Percentiles rank a stretch among this genome's conserved stretches.
Evolutionary conservation across 2,113 vertebrate species (phyloP).

Genomic region (Ranitomeya imitator): DNA sequence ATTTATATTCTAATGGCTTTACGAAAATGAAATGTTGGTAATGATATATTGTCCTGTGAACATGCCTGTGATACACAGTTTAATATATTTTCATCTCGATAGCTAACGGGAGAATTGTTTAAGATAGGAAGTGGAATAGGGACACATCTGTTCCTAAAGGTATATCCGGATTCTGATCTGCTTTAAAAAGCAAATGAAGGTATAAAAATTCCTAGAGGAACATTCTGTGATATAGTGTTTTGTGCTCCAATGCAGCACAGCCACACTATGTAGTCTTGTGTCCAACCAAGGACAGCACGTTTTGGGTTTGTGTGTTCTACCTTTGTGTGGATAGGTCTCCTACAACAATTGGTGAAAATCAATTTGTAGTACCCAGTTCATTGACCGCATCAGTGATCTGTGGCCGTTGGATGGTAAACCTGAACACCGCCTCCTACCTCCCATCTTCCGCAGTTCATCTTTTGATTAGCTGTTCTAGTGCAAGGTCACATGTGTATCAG

Average conservation of each 20-base stretch:
- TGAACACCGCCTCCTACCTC: too few relatives aligned
- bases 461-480: too few relatives aligned
- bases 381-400: too few relatives aligned
- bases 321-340: too few relatives aligned
- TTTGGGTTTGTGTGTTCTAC: too few relatives aligned
- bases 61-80: not conserved
- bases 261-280: too few relatives aligned
- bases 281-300: too few relatives aligned
- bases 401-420: too few relatives aligned
- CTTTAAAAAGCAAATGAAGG: not conserved
- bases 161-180: not conserved
- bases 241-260: not conserved
- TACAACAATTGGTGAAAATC: too few relatives aligned
- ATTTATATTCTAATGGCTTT: conserved; percentile 37
- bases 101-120: not conserved
- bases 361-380: too few relatives aligned
- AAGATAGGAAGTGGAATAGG: not conserved
- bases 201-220: not conserved
- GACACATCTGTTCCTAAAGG: not conserved
- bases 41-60: conserved; percentile 30
- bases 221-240: not conserved
- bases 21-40: conserved; percentile 44
- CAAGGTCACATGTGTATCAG: too few relatives aligned
- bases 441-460: too few relatives aligned
- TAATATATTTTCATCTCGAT: not conserved